Evolutionary conservation across 2,797 vertebrate species (phyloP), one percentile per base, ranked within the genome.

Genomic region (Microctenopoma lineatum): DNA sequence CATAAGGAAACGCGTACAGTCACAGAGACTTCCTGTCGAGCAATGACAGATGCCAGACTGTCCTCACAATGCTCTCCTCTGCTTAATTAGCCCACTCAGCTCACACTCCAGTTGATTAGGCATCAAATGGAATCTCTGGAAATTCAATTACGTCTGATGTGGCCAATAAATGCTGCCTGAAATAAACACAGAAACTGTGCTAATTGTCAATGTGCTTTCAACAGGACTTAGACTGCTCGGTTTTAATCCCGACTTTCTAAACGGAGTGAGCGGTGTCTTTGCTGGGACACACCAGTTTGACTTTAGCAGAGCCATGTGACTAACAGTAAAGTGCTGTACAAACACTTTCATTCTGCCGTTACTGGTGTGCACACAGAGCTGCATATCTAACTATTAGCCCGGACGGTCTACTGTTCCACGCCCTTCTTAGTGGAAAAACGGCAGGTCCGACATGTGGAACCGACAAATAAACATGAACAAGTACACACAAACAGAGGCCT

Each of bases 381-480:
- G 39, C 61, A 73, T 57, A 65, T 59, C 79, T 86, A 52, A 76
- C 81, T 58, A 10, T 45, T 4, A 26, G 26, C 57, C 70, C 58
- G 73, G 73, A 66, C 74, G 27, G 64, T 75, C 57, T 73, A 59
- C 26, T 44, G 70, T 50, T 78, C 80, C 70, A 60, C 70, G 39
- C 70, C 79, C 68, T 65, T 58, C 74, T 46, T 7, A 26, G 58
- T 65, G 59, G 63, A 55, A 75, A 70, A 76, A 67, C 60, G 68
- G 27, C 61, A 69, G 32, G 64, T 74, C 71, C 66, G 72, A 63
- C 44, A 71, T 45, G 50, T 60, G 21, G 69, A 81, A 53, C 66
- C 63, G 70, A 83, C 84, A 84, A 86, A 87, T 83, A 88, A 84
- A 90, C 79, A 84, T 1, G 11, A 73, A 53, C 66, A 68, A 66